Evolutionary conservation across 2,113 vertebrate species (phyloP).

Genomic region (Mungos mungo): DNA sequence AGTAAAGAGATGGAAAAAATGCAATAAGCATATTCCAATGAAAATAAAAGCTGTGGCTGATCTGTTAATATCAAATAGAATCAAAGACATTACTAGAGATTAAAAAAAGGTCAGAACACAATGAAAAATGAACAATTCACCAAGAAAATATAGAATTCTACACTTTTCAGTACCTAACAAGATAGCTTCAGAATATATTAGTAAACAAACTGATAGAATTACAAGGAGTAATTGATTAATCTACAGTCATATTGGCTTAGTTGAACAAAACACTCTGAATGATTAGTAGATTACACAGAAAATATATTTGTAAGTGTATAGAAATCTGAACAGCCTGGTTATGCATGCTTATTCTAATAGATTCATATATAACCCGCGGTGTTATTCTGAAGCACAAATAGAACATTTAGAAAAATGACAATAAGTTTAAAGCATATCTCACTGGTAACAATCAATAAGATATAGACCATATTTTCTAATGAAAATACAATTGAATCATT

Average conservation of each 20-base stretch:
- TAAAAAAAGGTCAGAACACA: background rate
- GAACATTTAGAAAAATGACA: background rate
- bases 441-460: background rate
- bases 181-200: background rate
- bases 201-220: background rate
- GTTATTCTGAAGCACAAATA: background rate
- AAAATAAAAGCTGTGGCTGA: background rate
- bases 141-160: background rate
- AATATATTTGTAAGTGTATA: background rate
- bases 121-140: background rate
- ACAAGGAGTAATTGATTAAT: background rate
- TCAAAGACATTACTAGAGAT: background rate
- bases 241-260: background rate
- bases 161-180: background rate
- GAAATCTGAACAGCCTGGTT: background rate
- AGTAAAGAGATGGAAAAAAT: background rate
- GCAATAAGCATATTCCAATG: background rate
- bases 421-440: background rate
- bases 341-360: background rate
- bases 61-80: background rate
- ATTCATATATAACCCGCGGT: background rate
- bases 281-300: background rate
- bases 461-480: background rate
- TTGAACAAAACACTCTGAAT: background rate
- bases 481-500: background rate